These are phyloP conservation scores for Metellina segmentata DNA, from an alignment of 2,888 invertebrate genomes.

Conservation along the genomic window DNA sequence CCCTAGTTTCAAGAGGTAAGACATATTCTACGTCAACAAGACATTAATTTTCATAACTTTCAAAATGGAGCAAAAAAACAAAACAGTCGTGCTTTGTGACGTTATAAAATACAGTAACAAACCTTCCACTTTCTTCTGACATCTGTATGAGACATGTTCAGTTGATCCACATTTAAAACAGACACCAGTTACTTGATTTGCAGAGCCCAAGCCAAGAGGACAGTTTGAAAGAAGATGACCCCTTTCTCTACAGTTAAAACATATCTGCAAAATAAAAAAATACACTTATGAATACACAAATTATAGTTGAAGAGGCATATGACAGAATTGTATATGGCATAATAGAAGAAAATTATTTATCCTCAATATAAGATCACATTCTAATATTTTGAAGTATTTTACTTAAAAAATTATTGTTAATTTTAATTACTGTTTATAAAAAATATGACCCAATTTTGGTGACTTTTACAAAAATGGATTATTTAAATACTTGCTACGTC, in stretches of 20 bases:
- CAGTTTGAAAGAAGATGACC: constrained; percentile 92
- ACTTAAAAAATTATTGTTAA: too few relatives aligned
- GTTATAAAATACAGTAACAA: neutral
- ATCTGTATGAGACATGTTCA: constrained; percentile 79
- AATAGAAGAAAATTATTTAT: too few relatives aligned
- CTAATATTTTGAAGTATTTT: too few relatives aligned
- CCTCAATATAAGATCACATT: neutral
- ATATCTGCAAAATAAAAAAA: constrained; percentile 83
- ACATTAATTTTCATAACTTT: neutral
- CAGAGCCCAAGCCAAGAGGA: constrained; percentile 84
- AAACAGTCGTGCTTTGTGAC: too few relatives aligned
- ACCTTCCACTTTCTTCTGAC: constrained; percentile 54
- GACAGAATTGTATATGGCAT: too few relatives aligned
- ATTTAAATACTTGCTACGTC: too few relatives aligned
- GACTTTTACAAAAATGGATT: too few relatives aligned
- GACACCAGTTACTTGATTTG: constrained; percentile 68
- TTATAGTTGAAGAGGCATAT: too few relatives aligned
- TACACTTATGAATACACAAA: too few relatives aligned
- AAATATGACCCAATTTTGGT: too few relatives aligned
- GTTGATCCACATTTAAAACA: constrained; percentile 78
- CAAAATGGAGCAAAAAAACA: too few relatives aligned
- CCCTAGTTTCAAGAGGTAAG: neutral
- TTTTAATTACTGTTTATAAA: too few relatives aligned
- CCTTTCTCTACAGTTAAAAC: constrained; percentile 89
- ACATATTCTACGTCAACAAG: neutral